Percentiles rank a stretch among this genome's conserved stretches.
Evolutionary conservation across 2,113 vertebrate species (phyloP).

Genomic region (Lutjanus erythropterus): DNA sequence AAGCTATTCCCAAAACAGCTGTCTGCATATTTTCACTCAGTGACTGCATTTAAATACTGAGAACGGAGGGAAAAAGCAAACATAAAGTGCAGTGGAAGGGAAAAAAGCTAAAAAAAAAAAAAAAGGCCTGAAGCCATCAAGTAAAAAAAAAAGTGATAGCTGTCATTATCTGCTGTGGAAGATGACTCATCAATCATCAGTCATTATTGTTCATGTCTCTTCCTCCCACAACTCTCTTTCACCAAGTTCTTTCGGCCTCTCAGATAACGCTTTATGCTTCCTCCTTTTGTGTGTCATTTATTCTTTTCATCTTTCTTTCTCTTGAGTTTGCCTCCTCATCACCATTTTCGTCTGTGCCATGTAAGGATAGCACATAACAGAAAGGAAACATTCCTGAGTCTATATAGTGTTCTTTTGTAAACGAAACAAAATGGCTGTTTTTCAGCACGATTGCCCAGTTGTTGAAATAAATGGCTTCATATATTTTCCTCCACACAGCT

Average conservation of each 20-base stretch:
- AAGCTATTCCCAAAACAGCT: constrained; percentile 43
- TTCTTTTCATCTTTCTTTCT: neutral
- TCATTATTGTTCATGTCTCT: constrained; percentile 46
- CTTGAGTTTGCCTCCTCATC: constrained; percentile 21
- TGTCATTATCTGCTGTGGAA: constrained; percentile 61
- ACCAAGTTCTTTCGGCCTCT: constrained; percentile 26
- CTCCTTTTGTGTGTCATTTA: constrained; percentile 23
- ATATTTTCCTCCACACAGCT: neutral
- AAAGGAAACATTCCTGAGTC: neutral
- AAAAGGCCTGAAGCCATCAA: constrained; percentile 32
- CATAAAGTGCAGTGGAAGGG: neutral
- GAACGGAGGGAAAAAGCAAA: constrained; percentile 12
- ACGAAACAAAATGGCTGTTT: neutral
- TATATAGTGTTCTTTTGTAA: neutral
- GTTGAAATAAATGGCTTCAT: neutral
- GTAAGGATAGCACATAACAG: neutral
- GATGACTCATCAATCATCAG: constrained; percentile 67
- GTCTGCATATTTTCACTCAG: constrained; percentile 32
- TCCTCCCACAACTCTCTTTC: constrained; percentile 56
- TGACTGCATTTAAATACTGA: constrained; percentile 46
- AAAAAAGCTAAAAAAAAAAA: neutral
- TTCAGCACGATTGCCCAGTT: neutral
- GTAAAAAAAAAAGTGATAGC: constrained; percentile 57
- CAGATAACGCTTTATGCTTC: neutral
- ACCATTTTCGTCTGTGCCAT: constrained; percentile 19